These are phyloP conservation scores for Protobothrops flavoviridis DNA, from an alignment of 2,113 vertebrate genomes.

Conservation along the genomic window DNA sequence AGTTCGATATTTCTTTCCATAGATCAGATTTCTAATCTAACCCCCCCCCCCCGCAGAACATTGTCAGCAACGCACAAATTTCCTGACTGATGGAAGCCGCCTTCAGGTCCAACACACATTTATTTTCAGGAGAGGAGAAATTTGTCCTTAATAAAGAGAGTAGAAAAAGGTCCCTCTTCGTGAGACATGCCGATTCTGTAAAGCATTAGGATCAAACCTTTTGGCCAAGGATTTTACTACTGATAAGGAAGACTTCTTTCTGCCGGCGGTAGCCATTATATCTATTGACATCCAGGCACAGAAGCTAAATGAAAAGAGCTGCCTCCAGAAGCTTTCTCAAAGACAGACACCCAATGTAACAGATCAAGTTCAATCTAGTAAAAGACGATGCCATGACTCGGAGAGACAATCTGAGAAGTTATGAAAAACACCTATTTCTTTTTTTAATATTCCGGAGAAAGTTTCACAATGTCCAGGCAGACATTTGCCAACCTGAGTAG, in stretches of 20 bases:
- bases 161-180: slow-evolving; percentile 51
- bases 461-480: slow-evolving; percentile 60
- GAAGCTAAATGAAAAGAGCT: slow-evolving; percentile 53
- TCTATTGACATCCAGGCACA: slow-evolving; percentile 45
- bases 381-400: slow-evolving; percentile 34
- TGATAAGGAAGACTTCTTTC: slow-evolving; percentile 57
- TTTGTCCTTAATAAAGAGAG: slow-evolving; percentile 46
- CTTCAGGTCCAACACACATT: slow-evolving; percentile 74
- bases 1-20: slow-evolving; percentile 76
- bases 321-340: slow-evolving; percentile 56
- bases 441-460: slow-evolving; percentile 19
- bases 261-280: slow-evolving; percentile 63
- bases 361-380: slow-evolving; percentile 42
- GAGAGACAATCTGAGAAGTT: slow-evolving; percentile 22
- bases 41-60: slow-evolving; percentile 72
- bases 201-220: slow-evolving; percentile 75
- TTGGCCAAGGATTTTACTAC: slow-evolving; percentile 82
- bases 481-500: slow-evolving; percentile 71
- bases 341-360: slow-evolving; percentile 47
- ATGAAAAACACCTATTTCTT: slow-evolving; percentile 18
- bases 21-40: slow-evolving; percentile 74
- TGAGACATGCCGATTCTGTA: slow-evolving; percentile 67
- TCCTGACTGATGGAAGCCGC: slow-evolving; percentile 77
- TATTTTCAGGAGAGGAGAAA: slow-evolving; percentile 52
- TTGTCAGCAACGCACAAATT: slow-evolving; percentile 77